A percentile compares a stretch with the other conserved stretches of the same genome.
These are phyloP conservation scores for Leucopsar rothschildi DNA, from an alignment of 2,113 vertebrate species.

Conservation along the genomic window DNA sequence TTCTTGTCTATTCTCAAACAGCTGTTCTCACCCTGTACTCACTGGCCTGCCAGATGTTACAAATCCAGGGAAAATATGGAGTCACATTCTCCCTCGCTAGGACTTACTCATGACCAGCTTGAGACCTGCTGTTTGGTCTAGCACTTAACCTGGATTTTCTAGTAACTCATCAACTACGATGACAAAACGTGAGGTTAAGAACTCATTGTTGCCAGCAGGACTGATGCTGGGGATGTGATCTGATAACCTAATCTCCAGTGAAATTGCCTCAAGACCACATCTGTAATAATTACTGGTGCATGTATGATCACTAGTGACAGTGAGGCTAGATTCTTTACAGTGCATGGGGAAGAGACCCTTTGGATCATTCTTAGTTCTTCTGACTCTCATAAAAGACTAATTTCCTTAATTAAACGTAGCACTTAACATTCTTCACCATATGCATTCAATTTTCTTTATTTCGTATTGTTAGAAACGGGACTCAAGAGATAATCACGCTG, in stretches of 20 bases:
- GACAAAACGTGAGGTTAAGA: neutral
- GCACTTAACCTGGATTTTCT: conserved; percentile 35
- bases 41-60: conserved; percentile 19
- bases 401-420: neutral
- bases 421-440: neutral
- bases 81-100: neutral
- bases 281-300: neutral
- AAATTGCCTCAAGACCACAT: neutral
- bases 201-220: neutral
- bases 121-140: conserved; percentile 24
- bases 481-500: neutral
- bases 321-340: neutral
- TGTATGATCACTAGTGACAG: neutral
- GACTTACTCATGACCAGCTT: neutral
- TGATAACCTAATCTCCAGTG: neutral
- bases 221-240: neutral
- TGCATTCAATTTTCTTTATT: neutral
- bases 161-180: neutral
- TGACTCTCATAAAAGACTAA: neutral
- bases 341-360: neutral
- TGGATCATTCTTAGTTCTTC: neutral
- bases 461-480: neutral
- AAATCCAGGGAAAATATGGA: neutral
- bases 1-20: conserved; percentile 6
- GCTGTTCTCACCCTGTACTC: conserved; percentile 6